Conservation (phyloP, 2,113 vertebrate species). For the Colistium nudipinnis region DNA sequence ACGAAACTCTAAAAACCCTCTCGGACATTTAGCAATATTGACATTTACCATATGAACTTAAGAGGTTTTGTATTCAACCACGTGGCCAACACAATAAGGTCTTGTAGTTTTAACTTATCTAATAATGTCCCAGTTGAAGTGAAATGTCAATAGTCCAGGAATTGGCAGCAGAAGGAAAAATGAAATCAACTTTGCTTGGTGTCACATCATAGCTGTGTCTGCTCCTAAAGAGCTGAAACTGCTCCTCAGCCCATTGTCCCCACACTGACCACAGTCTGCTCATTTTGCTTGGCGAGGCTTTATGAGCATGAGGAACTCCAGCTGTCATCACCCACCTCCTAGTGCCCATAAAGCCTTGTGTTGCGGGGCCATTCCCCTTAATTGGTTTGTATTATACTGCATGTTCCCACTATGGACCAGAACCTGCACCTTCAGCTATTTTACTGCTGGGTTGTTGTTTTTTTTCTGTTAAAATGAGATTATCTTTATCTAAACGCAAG, state of each 20-base stretch:
- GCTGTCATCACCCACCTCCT: conserved; percentile 45
- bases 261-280: conserved; percentile 3
- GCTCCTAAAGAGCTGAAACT: background rate
- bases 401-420: conserved; percentile 19
- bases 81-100: too few species aligned
- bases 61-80: too few species aligned
- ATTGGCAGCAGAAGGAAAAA: background rate
- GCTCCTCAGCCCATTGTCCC: conserved; percentile 12
- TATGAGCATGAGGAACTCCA: conserved; percentile 24
- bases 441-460: conserved; percentile 2
- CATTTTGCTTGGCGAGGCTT: conserved; percentile 40
- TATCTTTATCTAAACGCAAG: conserved; percentile 1
- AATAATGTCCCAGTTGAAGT: too few species aligned
- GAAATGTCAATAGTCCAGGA: too few species aligned
- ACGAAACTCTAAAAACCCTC: too few species aligned
- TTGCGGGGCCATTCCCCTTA: conserved; percentile 38
- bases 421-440: conserved; percentile 34
- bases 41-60: too few species aligned
- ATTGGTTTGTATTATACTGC: conserved; percentile 45
- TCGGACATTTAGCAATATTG: too few species aligned
- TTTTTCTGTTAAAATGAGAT: conserved; percentile 6
- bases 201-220: conserved; percentile 14
- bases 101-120: too few species aligned
- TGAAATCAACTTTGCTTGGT: background rate
- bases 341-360: conserved; percentile 38